Base-by-base conservation (phyloP, 1,140 invertebrate genomes). In the Tetramorium alpestre region DNA sequence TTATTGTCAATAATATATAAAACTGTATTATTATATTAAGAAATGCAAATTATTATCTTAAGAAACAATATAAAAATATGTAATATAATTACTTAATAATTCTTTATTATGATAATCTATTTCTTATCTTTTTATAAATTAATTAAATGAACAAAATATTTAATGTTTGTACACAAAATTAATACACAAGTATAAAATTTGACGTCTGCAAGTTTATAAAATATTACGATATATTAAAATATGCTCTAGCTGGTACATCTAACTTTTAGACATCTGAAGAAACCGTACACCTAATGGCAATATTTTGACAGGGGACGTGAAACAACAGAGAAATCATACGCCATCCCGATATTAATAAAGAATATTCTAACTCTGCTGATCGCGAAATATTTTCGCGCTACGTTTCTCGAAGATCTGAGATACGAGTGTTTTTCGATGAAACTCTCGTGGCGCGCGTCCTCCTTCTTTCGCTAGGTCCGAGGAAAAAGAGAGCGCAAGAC, bases 401-500 rank as follows among this genome's bases (percentile, higher is more conserved):
- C 28, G n/a, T 56, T 75, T 60, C 54, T 16, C 18, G 69, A 49
- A 70, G 77, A 58, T 13, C 6, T n/a, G 73, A 69, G 51, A 51
- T 38, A 85, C 18, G 41, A 89, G 62, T 38, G 56, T 75, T 87
- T 77, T 84, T 28, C 72, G 28, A 67, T 16, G 72, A 70, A 75
- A 78, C 76, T 90, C 88, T 89, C 62, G 88, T 87, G 11, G 80
- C 49, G 54, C 8, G 56, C 60, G 62, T 76, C 47, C 85, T 82
- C 64, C 72, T 87, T 58, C 47, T 60, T 51, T 60, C 41, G 41
- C 25, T 47, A 33, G 28, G 82, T 62, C 82, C 51, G 70, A 86
- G 67, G 73, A 90, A 87, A 90, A 88, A 87, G 89, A 22, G 47
- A 81, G 60, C 85, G 81, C 76, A 78, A 88, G 86, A 58, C 49